These are phyloP conservation scores for Cherax quadricarinatus DNA, from an alignment of 1,140 invertebrate genomes.

Conservation along the genomic window DNA sequence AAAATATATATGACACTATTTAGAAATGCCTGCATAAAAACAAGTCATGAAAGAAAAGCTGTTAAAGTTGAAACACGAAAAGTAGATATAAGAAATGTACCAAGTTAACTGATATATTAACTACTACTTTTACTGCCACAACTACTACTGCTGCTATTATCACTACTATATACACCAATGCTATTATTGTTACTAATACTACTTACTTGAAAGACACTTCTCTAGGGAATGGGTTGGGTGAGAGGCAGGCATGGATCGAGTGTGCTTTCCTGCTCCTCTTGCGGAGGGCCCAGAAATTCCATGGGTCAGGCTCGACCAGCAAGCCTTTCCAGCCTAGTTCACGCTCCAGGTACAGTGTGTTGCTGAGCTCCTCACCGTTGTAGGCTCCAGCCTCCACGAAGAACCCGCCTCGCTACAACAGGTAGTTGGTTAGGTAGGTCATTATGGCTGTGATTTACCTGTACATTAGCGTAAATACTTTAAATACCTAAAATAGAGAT, in stretches of 20 bases:
- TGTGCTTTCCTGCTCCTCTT: slow-evolving; percentile 74
- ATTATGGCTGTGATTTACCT: neutral
- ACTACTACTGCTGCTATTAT: too few species aligned
- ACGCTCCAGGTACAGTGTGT: slow-evolving; percentile 82
- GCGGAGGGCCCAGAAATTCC: slow-evolving; percentile 73
- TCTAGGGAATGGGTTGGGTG: slow-evolving; percentile 83
- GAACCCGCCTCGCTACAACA: slow-evolving; percentile 59
- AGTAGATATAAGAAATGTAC: too few species aligned
- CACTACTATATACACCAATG: too few species aligned
- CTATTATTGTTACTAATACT: too few species aligned
- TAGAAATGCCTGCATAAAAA: too few species aligned
- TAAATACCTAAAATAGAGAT: neutral
- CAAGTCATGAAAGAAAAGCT: too few species aligned
- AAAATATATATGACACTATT: too few species aligned
- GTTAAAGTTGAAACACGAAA: too few species aligned
- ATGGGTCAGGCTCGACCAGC: slow-evolving; percentile 81
- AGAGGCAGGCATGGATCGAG: slow-evolving; percentile 82
- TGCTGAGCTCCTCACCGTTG: slow-evolving; percentile 78
- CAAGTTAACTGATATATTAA: too few species aligned
- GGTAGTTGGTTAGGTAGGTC: neutral
- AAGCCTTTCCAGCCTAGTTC: slow-evolving; percentile 86
- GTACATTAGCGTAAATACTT: neutral
- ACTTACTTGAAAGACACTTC: slow-evolving; percentile 79
- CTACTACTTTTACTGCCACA: too few species aligned
- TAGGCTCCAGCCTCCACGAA: slow-evolving; percentile 82